These are phyloP conservation scores for Hirtodrosophila alboralis DNA, from an alignment of 2,888 invertebrate genomes.

Conservation along the genomic window DNA sequence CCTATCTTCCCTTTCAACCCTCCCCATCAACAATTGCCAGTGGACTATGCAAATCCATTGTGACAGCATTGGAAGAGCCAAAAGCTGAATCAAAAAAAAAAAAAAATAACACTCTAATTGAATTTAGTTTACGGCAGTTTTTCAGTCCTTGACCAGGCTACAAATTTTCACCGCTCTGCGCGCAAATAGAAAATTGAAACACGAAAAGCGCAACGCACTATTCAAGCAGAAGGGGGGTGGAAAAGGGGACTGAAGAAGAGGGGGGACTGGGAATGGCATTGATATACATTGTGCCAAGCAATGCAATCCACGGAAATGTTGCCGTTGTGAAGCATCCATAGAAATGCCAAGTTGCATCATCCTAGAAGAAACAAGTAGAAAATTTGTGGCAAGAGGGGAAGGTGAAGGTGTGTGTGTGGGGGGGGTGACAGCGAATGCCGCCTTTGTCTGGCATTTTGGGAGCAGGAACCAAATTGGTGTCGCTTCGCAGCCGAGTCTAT, in stretches of 20 bases:
- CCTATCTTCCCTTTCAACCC: not conserved
- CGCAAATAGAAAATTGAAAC: conserved; percentile 48
- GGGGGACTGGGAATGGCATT: conserved; percentile 14
- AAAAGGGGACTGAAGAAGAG: not conserved
- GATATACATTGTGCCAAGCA: conserved; percentile 51
- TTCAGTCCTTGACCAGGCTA: conserved; percentile 53
- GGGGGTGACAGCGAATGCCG: conserved; percentile 37
- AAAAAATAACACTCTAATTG: conserved; percentile 60
- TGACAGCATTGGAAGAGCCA: conserved; percentile 45
- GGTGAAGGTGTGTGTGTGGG: not conserved
- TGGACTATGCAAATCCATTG: conserved; percentile 68
- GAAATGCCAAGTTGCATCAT: conserved; percentile 72
- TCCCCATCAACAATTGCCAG: conserved; percentile 3
- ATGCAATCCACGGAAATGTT: conserved; percentile 45
- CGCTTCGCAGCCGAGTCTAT: conserved; percentile 16
- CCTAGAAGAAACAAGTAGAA: no score
- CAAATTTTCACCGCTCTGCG: conserved; percentile 16
- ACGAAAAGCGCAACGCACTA: conserved; percentile 68
- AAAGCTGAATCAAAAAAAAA: conserved; percentile 23
- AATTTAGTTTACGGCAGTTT: conserved; percentile 69
- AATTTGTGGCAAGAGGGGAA: no score
- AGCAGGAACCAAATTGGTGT: conserved; percentile 41
- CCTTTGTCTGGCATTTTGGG: conserved; percentile 53
- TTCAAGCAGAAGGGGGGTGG: not conserved
- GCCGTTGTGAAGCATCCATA: conserved; percentile 63